Evolutionary conservation across 2,888 invertebrate genomes (phyloP).

Genomic region (Fragum sueziense): DNA sequence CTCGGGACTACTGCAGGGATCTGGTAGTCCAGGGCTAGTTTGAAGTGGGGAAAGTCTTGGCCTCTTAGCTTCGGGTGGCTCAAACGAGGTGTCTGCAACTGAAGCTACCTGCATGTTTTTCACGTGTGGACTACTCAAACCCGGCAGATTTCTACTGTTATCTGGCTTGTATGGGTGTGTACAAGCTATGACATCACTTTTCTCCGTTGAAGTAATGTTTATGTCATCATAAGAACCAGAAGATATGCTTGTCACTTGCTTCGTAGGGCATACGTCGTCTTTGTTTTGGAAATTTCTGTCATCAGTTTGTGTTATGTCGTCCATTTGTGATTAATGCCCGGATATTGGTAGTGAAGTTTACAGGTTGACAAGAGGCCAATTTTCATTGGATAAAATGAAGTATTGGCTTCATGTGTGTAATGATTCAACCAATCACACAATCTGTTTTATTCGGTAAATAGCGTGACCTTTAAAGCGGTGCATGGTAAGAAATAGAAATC

Average conservation of each 20-base stretch:
- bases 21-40: slow-evolving; percentile 39
- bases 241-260: background rate
- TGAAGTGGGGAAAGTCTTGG: slow-evolving; percentile 62
- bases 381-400: background rate
- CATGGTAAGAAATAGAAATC: background rate
- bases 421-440: background rate
- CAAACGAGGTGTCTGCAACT: slow-evolving; percentile 30
- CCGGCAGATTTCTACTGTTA: slow-evolving; percentile 71
- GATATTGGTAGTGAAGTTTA: slow-evolving; percentile 30
- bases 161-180: slow-evolving; percentile 52
- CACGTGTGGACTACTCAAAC: slow-evolving; percentile 45
- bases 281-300: slow-evolving; percentile 21
- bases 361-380: background rate
- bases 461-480: slow-evolving; percentile 6
- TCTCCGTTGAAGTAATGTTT: background rate
- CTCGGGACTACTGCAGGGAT: slow-evolving; percentile 73
- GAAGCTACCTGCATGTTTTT: slow-evolving; percentile 23
- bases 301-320: slow-evolving; percentile 11
- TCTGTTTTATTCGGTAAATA: background rate
- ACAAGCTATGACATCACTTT: slow-evolving; percentile 51
- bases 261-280: slow-evolving; percentile 39
- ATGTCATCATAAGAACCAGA: slow-evolving; percentile 8
- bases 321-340: slow-evolving; percentile 54
- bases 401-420: background rate
- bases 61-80: slow-evolving; percentile 66